These are phyloP conservation scores for Marcusenius ussheri DNA, from an alignment of 2,113 vertebrate species.

Conservation along the genomic window DNA sequence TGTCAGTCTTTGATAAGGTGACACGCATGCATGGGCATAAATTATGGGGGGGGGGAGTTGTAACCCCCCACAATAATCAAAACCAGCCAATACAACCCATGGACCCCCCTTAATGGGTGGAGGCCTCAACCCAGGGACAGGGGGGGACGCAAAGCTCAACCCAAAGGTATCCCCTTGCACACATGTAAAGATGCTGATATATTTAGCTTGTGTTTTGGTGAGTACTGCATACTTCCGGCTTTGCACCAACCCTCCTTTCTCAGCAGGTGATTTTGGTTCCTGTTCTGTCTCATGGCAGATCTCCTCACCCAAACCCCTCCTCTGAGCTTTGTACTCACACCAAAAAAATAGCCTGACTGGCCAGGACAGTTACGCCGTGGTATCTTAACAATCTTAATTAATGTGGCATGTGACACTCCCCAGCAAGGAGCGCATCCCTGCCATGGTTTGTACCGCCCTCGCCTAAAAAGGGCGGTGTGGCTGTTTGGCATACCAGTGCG, in stretches of 20 bases:
- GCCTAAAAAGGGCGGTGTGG: background rate
- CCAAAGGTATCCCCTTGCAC: background rate
- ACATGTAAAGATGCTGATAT: background rate
- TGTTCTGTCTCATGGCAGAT: background rate
- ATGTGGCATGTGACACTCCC: background rate
- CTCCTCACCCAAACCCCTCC: background rate
- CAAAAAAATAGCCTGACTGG: background rate
- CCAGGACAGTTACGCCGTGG: background rate
- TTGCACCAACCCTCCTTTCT: background rate
- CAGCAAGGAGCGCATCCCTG: background rate
- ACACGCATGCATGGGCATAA: background rate
- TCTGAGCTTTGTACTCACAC: background rate
- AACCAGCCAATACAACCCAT: background rate
- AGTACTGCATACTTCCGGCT: background rate
- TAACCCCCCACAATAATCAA: background rate
- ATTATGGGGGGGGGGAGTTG: background rate
- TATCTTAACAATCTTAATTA: constrained; percentile 18
- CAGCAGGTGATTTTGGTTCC: background rate
- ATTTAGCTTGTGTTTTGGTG: background rate
- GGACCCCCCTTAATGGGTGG: background rate
- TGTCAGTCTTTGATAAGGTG: background rate
- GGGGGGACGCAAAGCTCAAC: background rate
- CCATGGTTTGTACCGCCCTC: background rate
- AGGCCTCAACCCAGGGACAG: too few species aligned
- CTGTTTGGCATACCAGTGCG: background rate